Percentiles rank a stretch among this genome's conserved stretches.
Evolutionary conservation across 2,888 invertebrate genomes (phyloP).

Genomic region (Ormyrus thymus): DNA sequence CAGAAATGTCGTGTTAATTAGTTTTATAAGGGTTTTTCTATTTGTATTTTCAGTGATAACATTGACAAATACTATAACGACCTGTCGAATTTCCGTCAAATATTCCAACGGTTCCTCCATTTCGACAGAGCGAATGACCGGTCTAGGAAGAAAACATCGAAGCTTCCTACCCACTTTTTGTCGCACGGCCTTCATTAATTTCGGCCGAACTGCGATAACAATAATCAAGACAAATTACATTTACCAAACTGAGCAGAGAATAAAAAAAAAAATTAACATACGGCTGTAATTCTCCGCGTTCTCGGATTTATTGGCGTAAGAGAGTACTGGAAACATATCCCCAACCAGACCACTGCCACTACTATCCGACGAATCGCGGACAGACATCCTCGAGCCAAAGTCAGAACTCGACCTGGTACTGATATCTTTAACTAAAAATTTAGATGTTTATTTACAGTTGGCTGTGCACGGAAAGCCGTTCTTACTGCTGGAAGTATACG

Average conservation of each 20-base stretch:
- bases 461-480: too few species aligned
- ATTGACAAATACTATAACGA: constrained; percentile 82
- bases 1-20: constrained; percentile 77
- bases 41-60: constrained; percentile 76
- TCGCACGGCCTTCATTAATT: constrained; percentile 74
- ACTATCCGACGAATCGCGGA: too few species aligned
- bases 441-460: too few species aligned
- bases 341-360: too few species aligned
- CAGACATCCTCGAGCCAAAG: too few species aligned
- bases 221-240: background rate
- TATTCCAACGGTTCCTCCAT: constrained; percentile 83
- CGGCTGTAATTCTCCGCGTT: too few species aligned
- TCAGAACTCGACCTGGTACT: too few species aligned
- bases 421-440: too few species aligned
- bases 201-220: constrained; percentile 74
- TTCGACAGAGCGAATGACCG: constrained; percentile 80
- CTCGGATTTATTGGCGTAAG: too few species aligned
- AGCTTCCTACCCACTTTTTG: constrained; percentile 74
- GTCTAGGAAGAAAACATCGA: constrained; percentile 78
- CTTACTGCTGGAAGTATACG: constrained; percentile 34
- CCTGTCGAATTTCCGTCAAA: constrained; percentile 84
- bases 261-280: too few species aligned
- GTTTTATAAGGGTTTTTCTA: constrained; percentile 74
- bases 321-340: too few species aligned
- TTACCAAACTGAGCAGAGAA: too few species aligned